Evolutionary conservation across 2,113 vertebrate species (phyloP), one percentile per base, ranked within the genome.

Genomic region (Pluvialis apricaria): DNA sequence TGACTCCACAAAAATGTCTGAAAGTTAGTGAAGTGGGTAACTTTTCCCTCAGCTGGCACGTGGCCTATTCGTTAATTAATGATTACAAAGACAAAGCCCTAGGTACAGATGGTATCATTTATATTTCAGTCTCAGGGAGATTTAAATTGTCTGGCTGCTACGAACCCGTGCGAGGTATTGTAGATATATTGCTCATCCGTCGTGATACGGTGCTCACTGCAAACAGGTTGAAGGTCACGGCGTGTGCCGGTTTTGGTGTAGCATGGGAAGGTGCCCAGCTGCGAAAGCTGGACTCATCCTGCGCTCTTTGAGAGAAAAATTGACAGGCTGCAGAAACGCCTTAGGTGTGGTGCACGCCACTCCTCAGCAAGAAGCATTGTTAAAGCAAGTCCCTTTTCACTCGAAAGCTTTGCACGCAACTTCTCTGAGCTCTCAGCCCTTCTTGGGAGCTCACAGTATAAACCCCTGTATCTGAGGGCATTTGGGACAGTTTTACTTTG

Each of bases 151-250:
- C 38, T 26, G 68, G 28, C 49, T 84, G 34, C 34, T n/a, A 28
- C 1, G 3, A 82, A 34, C 6, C 5, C 32, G 10, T 2, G 7
- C 2, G 11, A 52, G 25, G 21, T 29, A 8, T 18, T 52, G 34
- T 38, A 5, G 16, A 12, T 40, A 11, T 3, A 4, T 10, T 17
- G n/a, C 40, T 73, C 24, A 18, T 26, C 45, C 14, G 2, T 24
- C 51, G 55, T 18, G 32, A 13, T 16, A 4, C 2, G n/a, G 25
- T 44, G 71, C 49, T 38, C 13, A 2, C 10, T 34, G 68, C 9
- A 6, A 82, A 32, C 21, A 62, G 28, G 49, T 26, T 44, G 70
- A 57, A 64, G 58, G 51, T 58, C n/a, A 25, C 1, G 4, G n/a
- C 1, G 2, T 28, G 13, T 68, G 25, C 31, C 24, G 15, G 28